Base-by-base conservation (phyloP, 2,797 vertebrate species). In the Myripristis murdjan region DNA sequence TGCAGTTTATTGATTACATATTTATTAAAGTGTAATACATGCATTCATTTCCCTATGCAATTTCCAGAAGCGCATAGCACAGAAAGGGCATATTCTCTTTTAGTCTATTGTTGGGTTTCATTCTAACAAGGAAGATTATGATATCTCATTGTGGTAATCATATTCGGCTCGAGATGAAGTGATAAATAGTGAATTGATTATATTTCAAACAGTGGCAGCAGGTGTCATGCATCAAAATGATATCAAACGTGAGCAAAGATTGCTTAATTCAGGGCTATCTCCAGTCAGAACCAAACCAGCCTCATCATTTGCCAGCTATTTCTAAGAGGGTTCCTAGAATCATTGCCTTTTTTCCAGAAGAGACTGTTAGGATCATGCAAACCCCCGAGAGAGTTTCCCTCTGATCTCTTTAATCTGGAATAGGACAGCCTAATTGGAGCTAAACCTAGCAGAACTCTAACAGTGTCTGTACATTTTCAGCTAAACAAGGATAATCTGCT, bases 381-480 rank as follows among this genome's bases (percentile, higher is more conserved):
- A 70, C 56, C 62, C 18, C 31, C 24, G 24, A 76, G 44, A 75
- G 60, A 61, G 53, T 66, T 71, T 78, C 72, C 75, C 55, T 77
- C 63, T 82, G 60, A 85, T 84, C 79, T 81, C 26, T 72, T n/a
- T 82, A 87, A 87, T 87, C 85, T 83, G 5, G 49, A 75, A 43
- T 7, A 48, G 65, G 43, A 65, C 20, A 54, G 49, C 35, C 68
- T 89, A 87, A 87, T 73, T 84, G 60, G 76, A 69, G 68, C 54
- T 73, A 79, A 83, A 83, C 44, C 67, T 75, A 78, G 80, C 83
- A 79, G 77, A 72, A 64, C 77, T 64, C 51, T 56, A 37, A 53
- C 54, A 37, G 61, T 64, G 43, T 37, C 46, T 48, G n/a, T n/a
- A 14, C 44, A 56, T 39, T 73, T 60, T 60, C 15, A 58, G 55